A percentile compares a stretch with the other conserved stretches of the same genome.
phyloP scores from a whole-genome alignment of 2,888 invertebrate genomes.

The Nebria brevicollis region DNA sequence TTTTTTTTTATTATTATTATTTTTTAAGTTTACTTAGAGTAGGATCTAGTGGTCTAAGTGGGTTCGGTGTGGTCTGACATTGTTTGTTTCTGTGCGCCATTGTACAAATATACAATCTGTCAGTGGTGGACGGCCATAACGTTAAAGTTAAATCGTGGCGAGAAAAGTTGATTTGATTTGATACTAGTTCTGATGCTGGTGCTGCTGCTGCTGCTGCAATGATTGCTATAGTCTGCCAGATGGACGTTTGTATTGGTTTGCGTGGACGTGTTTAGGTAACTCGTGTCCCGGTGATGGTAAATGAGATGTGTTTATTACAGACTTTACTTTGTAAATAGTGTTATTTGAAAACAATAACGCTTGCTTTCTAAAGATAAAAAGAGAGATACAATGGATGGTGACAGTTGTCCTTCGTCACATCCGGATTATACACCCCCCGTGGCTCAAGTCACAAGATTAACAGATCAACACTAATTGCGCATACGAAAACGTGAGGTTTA shows the following conservation, averaged over 20 bases:
- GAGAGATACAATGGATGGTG: not conserved
- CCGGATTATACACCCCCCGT: slow-evolving; percentile 6
- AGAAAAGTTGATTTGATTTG: not conserved
- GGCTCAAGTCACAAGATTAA: slow-evolving; percentile 2
- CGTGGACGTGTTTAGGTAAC: not conserved
- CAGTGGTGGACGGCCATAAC: slow-evolving; percentile 55
- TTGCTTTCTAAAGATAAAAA: not conserved
- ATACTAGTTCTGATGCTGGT: not conserved
- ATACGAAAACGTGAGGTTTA: not conserved
- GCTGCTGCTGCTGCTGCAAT: not conserved
- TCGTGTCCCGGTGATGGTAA: not conserved
- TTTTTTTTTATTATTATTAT: not conserved
- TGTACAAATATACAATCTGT: slow-evolving; percentile 58
- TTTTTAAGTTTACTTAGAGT: not conserved
- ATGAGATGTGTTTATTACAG: not conserved
- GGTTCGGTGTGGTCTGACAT: slow-evolving; percentile 43
- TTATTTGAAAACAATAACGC: not conserved
- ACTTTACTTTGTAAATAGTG: too few relatives aligned
- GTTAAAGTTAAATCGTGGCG: not conserved
- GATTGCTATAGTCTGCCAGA: not conserved
- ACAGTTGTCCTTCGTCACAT: not conserved
- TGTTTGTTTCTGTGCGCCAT: slow-evolving; percentile 58
- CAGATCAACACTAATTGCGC: slow-evolving; percentile 8
- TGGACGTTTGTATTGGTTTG: not conserved
- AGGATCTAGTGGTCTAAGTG: slow-evolving; percentile 10